These are phyloP conservation scores for Scaptomyza parva DNA, from an alignment of 2,888 invertebrate species.

Conservation along the genomic window DNA sequence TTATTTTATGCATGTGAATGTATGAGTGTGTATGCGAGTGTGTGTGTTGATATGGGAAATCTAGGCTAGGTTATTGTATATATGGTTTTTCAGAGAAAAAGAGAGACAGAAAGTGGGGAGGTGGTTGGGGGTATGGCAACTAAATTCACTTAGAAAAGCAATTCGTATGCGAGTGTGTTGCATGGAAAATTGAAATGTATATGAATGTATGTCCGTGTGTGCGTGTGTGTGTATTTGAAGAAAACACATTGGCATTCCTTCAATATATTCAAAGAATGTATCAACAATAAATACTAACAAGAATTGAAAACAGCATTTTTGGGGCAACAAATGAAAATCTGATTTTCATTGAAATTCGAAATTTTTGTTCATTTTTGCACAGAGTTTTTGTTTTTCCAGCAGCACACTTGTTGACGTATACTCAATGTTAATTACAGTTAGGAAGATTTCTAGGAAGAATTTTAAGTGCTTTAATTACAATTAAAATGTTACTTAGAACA, in stretches of 20 bases:
- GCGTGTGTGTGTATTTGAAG: too few relatives aligned
- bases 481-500: neutral
- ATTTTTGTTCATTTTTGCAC: neutral
- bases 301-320: constrained; percentile 1
- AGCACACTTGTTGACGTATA: constrained; percentile 9
- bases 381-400: too few relatives aligned
- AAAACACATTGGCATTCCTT: constrained; percentile 13
- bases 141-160: constrained; percentile 74
- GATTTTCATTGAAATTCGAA: constrained; percentile 3
- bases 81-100: too few relatives aligned
- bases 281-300: constrained; percentile 31
- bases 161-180: constrained; percentile 55
- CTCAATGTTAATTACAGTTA: neutral
- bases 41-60: constrained; percentile 30
- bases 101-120: neutral
- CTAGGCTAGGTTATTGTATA: constrained; percentile 14
- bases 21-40: constrained; percentile 31
- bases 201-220: too few relatives aligned
- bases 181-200: constrained; percentile 49
- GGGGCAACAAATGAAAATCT: neutral
- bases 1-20: constrained; percentile 69
- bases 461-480: too few relatives aligned
- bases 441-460: neutral
- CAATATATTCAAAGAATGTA: constrained; percentile 24
- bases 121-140: constrained; percentile 26